A percentile compares a stretch with the other conserved stretches of the same genome.
phyloP scores from a whole-genome alignment of 2,113 vertebrate species.

The Pluvianellus socialis region DNA sequence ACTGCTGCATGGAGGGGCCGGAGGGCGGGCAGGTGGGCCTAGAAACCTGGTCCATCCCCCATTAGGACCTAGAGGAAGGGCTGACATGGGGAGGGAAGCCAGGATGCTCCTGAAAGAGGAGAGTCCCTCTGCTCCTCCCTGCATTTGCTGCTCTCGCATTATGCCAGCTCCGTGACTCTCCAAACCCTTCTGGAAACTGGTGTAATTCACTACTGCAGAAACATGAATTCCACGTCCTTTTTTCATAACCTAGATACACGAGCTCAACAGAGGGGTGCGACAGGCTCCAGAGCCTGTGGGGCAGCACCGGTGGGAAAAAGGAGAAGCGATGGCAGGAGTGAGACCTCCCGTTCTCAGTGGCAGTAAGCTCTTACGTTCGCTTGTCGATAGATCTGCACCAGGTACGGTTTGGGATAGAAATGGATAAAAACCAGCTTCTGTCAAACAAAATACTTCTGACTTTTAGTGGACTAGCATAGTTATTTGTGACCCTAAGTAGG shows the following conservation, averaged over 20 bases:
- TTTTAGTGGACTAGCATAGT: neutral
- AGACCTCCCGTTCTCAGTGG: neutral
- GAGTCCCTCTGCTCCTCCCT: neutral
- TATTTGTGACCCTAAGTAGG: neutral
- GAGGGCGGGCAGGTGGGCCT: neutral
- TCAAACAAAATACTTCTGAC: neutral
- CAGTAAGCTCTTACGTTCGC: neutral
- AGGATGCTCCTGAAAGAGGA: neutral
- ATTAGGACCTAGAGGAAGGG: neutral
- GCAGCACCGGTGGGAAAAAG: neutral
- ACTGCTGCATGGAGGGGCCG: neutral
- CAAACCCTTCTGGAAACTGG: neutral
- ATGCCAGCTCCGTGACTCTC: neutral
- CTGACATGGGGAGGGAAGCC: neutral
- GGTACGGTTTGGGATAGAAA: neutral
- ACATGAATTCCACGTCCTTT: neutral
- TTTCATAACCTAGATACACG: neutral
- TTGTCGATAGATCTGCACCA: neutral
- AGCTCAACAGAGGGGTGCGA: neutral
- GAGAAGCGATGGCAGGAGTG: accelerated
- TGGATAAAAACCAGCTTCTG: neutral
- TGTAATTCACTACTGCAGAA: neutral
- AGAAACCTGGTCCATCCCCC: accelerated
- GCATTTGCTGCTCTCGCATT: neutral
- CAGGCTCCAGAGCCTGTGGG: neutral